Percentiles rank a stretch among this genome's conserved stretches.
Evolutionary conservation across 2,113 vertebrate genomes (phyloP).

Genomic region (Empidonax alnorum): DNA sequence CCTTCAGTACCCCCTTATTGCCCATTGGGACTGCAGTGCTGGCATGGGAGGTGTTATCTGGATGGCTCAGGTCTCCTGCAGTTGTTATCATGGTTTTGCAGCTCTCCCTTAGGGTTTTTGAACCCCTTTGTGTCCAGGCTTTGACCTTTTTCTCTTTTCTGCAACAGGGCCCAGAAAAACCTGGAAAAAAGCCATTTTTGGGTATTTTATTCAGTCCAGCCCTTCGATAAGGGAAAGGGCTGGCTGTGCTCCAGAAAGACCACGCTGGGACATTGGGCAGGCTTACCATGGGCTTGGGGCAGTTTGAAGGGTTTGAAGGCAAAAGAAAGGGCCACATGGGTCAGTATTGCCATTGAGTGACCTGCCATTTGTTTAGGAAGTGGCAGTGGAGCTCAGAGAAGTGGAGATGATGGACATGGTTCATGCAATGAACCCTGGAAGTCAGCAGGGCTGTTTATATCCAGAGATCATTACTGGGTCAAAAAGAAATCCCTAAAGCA

Average conservation of each 20-base stretch:
- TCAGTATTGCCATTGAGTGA: background rate
- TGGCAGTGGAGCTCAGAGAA: background rate
- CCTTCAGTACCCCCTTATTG: background rate
- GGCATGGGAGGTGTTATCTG: background rate
- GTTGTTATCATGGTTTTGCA: background rate
- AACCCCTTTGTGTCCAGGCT: background rate
- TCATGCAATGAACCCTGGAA: background rate
- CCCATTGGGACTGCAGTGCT: accelerated
- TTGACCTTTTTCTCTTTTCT: background rate
- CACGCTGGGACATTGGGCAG: background rate
- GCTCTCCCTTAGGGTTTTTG: background rate
- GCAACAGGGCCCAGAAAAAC: background rate
- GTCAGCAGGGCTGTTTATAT: background rate
- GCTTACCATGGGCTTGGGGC: background rate
- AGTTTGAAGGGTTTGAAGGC: background rate
- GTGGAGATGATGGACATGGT: background rate
- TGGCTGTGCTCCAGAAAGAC: background rate
- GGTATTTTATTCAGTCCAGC: background rate
- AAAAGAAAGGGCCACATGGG: background rate
- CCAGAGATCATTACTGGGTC: background rate
- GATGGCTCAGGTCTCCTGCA: background rate
- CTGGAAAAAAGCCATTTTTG: slow-evolving; percentile 8
- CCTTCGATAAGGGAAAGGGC: background rate
- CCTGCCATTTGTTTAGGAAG: background rate
- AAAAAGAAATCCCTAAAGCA: background rate